Evolutionary conservation across 2,113 vertebrate species (phyloP), one percentile per base, ranked within the genome.

Genomic region (Natator depressus): DNA sequence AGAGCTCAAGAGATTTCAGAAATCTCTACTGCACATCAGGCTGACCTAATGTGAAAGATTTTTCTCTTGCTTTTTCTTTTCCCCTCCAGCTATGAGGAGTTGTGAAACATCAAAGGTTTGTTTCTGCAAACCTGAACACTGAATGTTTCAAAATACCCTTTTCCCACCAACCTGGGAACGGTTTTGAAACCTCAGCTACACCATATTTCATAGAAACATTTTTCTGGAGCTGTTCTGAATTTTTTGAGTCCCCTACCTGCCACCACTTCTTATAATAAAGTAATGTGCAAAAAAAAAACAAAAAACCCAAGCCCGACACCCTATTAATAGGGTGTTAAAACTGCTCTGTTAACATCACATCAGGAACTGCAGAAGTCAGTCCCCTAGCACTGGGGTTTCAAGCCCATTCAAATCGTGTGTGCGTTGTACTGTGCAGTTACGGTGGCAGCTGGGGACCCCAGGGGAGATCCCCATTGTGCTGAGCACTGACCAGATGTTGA

Each of bases 1-100:
- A 75, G 82, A 88, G 80, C 84, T 84, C 85, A 91, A 92, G 80
- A 50, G 80, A 42, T 65, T 88, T 92, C 80, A 88, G 62, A 91
- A 78, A 51, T 29, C 46, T 42, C 50, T 46, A 10, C 55, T 54
- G n/a, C 35, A 75, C n/a, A 50, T 92, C 85, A 83, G 81, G 59
- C 57, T 53, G 81, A 84, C 85, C 69, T 79, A 79, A 65, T 65
- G 22, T 31, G 82, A 72, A 62, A 29, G 65, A 31, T 82, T 62
- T 75, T 54, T 72, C 22, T 53, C 69, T 80, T 90, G 38, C 10
- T 25, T 65, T 62, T 79, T 84, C 46, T 50, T 49, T 79, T 78
- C 31, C 59, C 17, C 16, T 3, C 51, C 78, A 55, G 69, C 20
- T 75, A 62, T 84, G 55, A 88, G 82, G 13, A 49, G 62, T 72